These are phyloP conservation scores for Aplysia californica DNA, from an alignment of 1,140 invertebrate genomes.

Conservation along the genomic window DNA sequence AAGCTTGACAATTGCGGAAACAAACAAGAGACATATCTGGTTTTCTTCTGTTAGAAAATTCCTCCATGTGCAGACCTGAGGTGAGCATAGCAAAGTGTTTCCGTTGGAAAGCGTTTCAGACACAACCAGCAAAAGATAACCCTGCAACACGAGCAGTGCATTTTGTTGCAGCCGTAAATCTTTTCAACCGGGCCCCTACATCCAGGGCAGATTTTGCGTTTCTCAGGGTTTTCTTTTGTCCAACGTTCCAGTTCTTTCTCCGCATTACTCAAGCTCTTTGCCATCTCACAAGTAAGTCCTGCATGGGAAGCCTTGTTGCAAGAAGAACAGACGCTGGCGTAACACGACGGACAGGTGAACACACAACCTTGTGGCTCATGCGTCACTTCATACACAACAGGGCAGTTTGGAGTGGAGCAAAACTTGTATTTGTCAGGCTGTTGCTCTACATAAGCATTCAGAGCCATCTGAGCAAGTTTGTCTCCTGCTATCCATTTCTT, in stretches of 20 bases:
- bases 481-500: slow-evolving; percentile 17
- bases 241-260: slow-evolving; percentile 30
- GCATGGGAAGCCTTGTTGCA: slow-evolving; percentile 49
- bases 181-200: slow-evolving; percentile 52
- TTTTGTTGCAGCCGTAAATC: slow-evolving; percentile 46
- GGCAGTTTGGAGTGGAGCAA: slow-evolving; percentile 55
- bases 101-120: slow-evolving; percentile 26
- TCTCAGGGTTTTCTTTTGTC: slow-evolving; percentile 31
- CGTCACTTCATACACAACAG: slow-evolving; percentile 46
- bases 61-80: slow-evolving; percentile 36
- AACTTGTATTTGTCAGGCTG: slow-evolving; percentile 41
- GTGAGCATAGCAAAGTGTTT: slow-evolving; percentile 43
- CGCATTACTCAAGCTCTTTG: slow-evolving; percentile 19
- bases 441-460: slow-evolving; percentile 34
- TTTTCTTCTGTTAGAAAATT: slow-evolving; percentile 24
- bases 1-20: too few species aligned
- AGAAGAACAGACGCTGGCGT: slow-evolving; percentile 42
- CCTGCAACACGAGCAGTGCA: slow-evolving; percentile 44
- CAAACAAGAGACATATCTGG: too few species aligned
- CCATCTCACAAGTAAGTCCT: slow-evolving; percentile 52
- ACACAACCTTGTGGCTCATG: slow-evolving; percentile 13
- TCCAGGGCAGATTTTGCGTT: slow-evolving; percentile 47
- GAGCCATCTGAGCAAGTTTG: slow-evolving; percentile 33
- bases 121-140: slow-evolving; percentile 55
- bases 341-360: slow-evolving; percentile 48